A percentile compares a stretch with the other conserved stretches of the same genome.
phyloP scores from a whole-genome alignment of 2,888 invertebrate species.

The Clanis bilineata region DNA sequence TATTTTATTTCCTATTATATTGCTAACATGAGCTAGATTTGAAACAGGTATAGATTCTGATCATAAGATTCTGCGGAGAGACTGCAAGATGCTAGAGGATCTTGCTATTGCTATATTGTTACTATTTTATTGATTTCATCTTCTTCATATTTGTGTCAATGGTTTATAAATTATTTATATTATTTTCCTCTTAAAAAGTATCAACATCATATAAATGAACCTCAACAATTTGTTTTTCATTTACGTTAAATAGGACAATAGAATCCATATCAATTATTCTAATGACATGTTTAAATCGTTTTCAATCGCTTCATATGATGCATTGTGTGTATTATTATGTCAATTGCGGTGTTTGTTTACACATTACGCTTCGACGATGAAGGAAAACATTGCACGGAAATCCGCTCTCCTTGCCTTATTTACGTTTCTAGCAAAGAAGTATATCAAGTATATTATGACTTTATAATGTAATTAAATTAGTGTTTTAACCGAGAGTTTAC shows the following conservation, averaged over 20 bases:
- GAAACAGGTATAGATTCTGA: too few relatives aligned
- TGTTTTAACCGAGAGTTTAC: too few relatives aligned
- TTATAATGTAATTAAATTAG: not conserved
- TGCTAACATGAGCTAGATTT: too few relatives aligned
- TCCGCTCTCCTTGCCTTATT: not conserved
- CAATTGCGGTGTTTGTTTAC: conserved; percentile 12
- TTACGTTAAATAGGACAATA: not conserved
- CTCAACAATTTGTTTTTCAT: not conserved
- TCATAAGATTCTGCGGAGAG: too few relatives aligned
- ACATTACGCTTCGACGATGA: not conserved
- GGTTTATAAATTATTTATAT: too few relatives aligned
- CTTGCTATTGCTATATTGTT: too few relatives aligned
- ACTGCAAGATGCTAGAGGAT: too few relatives aligned
- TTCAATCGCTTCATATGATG: not conserved
- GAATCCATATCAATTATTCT: not conserved
- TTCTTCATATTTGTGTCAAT: too few relatives aligned
- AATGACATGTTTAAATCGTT: not conserved
- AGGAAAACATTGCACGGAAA: conserved; percentile 6
- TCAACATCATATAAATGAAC: too few relatives aligned
- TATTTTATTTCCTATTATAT: too few relatives aligned
- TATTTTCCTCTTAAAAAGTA: too few relatives aligned
- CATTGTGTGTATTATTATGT: conserved; percentile 11
- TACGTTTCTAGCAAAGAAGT: not conserved
- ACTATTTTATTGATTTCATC: too few relatives aligned
- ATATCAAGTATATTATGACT: not conserved